Evolutionary conservation across 2,113 vertebrate genomes (phyloP).

Genomic region (Pedetes capensis): DNA sequence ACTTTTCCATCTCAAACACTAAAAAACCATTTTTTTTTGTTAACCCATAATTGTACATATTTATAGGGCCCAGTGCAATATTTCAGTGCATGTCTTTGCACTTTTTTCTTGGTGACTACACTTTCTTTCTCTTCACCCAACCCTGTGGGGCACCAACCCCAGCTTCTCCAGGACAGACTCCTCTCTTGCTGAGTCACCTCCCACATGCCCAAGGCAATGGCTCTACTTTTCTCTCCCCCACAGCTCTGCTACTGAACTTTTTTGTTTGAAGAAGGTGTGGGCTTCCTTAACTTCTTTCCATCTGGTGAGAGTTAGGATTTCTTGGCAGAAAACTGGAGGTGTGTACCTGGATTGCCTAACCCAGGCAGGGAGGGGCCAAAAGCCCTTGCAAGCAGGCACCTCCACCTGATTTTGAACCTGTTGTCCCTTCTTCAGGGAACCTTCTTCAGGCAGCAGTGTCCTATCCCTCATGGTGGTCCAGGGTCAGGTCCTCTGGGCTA

Average conservation of each 20-base stretch:
- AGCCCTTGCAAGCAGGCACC: not conserved
- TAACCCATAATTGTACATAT: not conserved
- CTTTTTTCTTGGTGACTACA: not conserved
- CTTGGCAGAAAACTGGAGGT: not conserved
- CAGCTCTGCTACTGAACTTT: not conserved
- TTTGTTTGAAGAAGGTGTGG: not conserved
- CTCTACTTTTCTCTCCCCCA: not conserved
- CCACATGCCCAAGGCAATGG: not conserved
- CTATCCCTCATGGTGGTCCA: not conserved
- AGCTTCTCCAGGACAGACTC: not conserved
- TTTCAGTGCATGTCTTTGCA: not conserved
- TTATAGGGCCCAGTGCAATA: not conserved
- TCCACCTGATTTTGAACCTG: not conserved
- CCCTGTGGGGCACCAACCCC: not conserved
- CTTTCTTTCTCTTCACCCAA: not conserved
- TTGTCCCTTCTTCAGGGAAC: not conserved
- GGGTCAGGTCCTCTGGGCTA: not conserved
- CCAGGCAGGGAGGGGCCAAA: not conserved
- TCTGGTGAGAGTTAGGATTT: not conserved
- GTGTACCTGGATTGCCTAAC: not conserved
- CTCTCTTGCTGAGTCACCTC: not conserved
- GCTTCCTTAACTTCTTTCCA: not conserved
- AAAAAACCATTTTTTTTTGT: not conserved
- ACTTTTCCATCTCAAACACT: not conserved
- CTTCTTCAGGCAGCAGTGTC: rapidly evolving